Evolutionary conservation across 2,113 vertebrate genomes (phyloP).

Genomic region (Setophaga kirtlandii): DNA sequence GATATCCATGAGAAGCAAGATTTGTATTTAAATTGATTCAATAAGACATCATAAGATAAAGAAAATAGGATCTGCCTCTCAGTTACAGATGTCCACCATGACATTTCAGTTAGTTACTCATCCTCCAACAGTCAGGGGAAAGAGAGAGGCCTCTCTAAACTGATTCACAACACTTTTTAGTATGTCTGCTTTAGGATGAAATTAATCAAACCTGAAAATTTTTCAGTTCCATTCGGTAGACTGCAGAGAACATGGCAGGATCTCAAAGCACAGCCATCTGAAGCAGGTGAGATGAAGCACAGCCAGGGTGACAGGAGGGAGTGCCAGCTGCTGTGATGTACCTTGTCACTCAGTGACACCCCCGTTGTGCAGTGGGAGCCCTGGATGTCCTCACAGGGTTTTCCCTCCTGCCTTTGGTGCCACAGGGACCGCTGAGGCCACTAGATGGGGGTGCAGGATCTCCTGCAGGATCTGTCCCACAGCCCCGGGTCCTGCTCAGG

Average conservation of each 20-base stretch:
- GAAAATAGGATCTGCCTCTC: background rate
- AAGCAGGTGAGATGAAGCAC: background rate
- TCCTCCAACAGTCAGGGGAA: background rate
- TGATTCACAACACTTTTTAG: background rate
- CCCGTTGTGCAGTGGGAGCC: fast-evolving
- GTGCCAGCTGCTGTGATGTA: background rate
- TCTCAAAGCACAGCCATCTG: fast-evolving
- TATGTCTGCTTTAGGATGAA: background rate
- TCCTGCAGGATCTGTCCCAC: background rate
- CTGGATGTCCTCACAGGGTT: background rate
- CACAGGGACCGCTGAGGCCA: background rate
- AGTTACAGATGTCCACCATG: no score
- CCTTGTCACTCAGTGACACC: fast-evolving
- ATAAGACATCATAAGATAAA: fast-evolving
- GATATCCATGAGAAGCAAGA: background rate
- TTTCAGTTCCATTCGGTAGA: background rate
- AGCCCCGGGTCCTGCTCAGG: background rate
- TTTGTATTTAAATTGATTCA: background rate
- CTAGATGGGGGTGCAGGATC: slow-evolving; percentile 58
- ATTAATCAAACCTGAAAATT: background rate
- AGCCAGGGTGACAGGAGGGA: background rate
- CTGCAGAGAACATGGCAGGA: background rate
- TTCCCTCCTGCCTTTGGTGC: background rate
- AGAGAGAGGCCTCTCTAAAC: background rate
- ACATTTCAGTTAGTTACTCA: background rate